These are phyloP conservation scores for Nothocercus julius DNA, from an alignment of 2,113 vertebrate species.

Conservation along the genomic window DNA sequence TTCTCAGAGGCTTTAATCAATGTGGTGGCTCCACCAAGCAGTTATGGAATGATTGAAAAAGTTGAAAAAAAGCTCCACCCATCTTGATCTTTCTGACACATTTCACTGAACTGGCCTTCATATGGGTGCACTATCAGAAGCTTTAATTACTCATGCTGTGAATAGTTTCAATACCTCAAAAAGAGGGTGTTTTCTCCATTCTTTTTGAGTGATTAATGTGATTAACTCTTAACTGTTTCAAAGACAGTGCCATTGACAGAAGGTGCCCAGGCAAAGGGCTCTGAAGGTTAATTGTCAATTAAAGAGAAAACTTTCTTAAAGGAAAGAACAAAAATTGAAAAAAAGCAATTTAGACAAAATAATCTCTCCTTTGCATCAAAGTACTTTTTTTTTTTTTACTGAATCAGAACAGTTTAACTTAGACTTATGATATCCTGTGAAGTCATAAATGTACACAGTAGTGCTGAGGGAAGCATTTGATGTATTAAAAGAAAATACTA, in stretches of 20 bases:
- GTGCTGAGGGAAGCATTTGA: background rate
- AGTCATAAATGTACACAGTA: background rate
- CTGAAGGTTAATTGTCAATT: conserved; percentile 65
- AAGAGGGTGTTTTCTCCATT: background rate
- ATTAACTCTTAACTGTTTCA: conserved; percentile 23
- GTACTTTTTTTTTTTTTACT: background rate
- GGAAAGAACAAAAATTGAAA: background rate
- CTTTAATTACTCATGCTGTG: conserved; percentile 22
- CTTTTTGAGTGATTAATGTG: background rate
- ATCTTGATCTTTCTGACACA: background rate
- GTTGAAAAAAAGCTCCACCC: background rate
- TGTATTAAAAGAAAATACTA: conserved; percentile 18
- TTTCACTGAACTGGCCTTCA: background rate
- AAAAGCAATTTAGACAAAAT: background rate
- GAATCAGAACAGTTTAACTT: conserved; percentile 26
- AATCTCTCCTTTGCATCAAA: background rate
- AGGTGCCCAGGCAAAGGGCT: background rate
- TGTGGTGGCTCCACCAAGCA: background rate
- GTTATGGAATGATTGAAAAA: background rate
- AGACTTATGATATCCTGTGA: conserved; percentile 20
- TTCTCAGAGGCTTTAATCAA: background rate
- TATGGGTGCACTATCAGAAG: background rate
- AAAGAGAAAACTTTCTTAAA: background rate
- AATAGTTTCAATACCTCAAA: background rate
- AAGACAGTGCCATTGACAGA: background rate